These are phyloP conservation scores for Drosophila pseudoobscura DNA, from an alignment of 1,140 invertebrate species.

Conservation along the genomic window DNA sequence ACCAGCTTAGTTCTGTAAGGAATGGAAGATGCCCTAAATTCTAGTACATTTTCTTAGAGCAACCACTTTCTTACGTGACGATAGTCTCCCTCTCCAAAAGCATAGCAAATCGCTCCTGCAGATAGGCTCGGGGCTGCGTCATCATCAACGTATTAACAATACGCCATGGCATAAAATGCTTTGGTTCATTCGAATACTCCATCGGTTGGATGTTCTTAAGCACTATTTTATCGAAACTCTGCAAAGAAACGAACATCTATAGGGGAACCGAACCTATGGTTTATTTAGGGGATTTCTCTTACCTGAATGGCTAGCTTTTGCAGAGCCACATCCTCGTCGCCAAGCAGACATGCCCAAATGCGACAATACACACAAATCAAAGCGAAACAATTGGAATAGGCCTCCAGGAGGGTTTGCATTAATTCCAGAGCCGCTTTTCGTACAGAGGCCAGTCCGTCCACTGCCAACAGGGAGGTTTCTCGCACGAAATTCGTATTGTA, in stretches of 20 bases:
- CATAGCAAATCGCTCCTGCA: conserved; percentile 54
- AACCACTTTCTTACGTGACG: conserved; percentile 41
- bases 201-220: conserved; percentile 65
- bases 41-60: background rate
- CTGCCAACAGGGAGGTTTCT: conserved; percentile 50
- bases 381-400: conserved; percentile 65
- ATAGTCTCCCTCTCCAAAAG: conserved; percentile 49
- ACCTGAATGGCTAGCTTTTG: conserved; percentile 68
- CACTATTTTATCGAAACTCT: conserved; percentile 70
- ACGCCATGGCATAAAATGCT: conserved; percentile 78
- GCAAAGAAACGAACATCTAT: background rate
- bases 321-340: conserved; percentile 65
- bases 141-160: conserved; percentile 68
- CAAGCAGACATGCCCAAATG: conserved; percentile 65
- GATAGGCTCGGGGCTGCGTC: conserved; percentile 64
- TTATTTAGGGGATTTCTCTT: background rate
- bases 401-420: conserved; percentile 63
- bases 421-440: conserved; percentile 61
- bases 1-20: conserved; percentile 59
- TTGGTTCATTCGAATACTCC: conserved; percentile 69
- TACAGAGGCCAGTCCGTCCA: conserved; percentile 65
- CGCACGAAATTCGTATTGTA: conserved; percentile 76
- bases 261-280: too few species aligned
- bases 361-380: conserved; percentile 75
- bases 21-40: background rate